Base-by-base conservation (phyloP, 1,140 invertebrate species). In the Stratiolaelaps scimitus region DNA sequence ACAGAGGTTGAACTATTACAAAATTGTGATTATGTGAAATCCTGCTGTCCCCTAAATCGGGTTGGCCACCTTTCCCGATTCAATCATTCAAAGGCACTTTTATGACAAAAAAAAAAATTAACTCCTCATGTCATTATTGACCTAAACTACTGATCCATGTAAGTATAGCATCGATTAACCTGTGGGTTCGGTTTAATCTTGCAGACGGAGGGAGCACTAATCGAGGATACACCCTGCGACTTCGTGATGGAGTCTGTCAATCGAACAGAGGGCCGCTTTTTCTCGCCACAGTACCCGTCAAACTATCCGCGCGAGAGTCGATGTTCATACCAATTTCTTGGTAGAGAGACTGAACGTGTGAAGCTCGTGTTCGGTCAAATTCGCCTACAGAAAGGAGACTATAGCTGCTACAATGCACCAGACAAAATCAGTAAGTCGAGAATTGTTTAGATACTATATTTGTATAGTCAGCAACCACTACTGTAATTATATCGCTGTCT, bases 211-310 rank as follows among this genome's bases (percentile, higher is more conserved):
- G 86, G 86, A 30, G 78, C 83, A 68, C 78, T 81, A 72, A 73
- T 86, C 28, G 74, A 81, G 1, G 83, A 84, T 64, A 84, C 82
- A 19, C 82, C 81, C 77, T 89, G 87, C 72, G 85, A 88, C 75
- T 84, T 85, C 46, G 65, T 65, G 43, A 69, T 64, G 47, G 65
- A 66, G 46, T 28, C 34, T 40, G 13, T 67, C n/a, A 23, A 66
- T 26, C 17, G 79, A 28, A 75, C 79, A 28, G 81, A 84, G 70
- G 87, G 86, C 10, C 80, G 71, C 26, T 85, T 90, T 72, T 90
- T 86, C 73, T 89, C 87, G 45, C 87, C 87, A 1, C 79, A 84
- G 68, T 89, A 88, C 76, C 88, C 88, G 7, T 87, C 87, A 44
- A 85, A 81, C 69, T 89, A 89, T 73, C 86, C 86, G n/a, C 84